phyloP scores from a whole-genome alignment of 2,888 invertebrate genomes.

The Lacanobia oleracea region DNA sequence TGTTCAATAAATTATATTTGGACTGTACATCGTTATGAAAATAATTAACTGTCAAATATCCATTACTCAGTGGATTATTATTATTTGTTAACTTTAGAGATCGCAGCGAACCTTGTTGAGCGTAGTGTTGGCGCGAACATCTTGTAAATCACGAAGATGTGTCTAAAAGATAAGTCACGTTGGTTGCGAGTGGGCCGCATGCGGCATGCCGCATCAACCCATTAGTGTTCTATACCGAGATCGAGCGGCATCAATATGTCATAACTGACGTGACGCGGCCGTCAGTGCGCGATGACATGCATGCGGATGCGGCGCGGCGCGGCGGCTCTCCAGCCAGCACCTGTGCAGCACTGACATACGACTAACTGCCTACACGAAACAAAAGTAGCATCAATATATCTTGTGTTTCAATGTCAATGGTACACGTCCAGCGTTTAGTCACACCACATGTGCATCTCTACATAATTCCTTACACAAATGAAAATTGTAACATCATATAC shows the following conservation, averaged over 20 bases:
- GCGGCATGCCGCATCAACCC: slow-evolving; percentile 48
- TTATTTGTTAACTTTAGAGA: slow-evolving; percentile 36
- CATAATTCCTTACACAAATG: slow-evolving; percentile 49
- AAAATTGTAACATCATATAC: slow-evolving; percentile 34
- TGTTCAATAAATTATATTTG: slow-evolving; percentile 13
- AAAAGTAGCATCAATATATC: slow-evolving; percentile 74
- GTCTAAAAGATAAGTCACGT: slow-evolving; percentile 49
- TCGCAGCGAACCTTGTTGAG: slow-evolving; percentile 39
- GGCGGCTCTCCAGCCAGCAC: slow-evolving; percentile 67
- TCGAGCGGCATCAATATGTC: slow-evolving; percentile 69
- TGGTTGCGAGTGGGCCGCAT: slow-evolving; percentile 48
- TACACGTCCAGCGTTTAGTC: slow-evolving; percentile 63
- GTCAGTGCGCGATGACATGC: slow-evolving; percentile 62
- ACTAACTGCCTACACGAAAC: slow-evolving; percentile 68
- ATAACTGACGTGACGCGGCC: slow-evolving; percentile 54
- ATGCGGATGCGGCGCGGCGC: slow-evolving; percentile 54
- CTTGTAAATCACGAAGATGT: slow-evolving; percentile 60
- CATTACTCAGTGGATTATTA: slow-evolving; percentile 31
- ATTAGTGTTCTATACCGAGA: slow-evolving; percentile 67
- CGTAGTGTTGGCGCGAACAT: slow-evolving; percentile 53
- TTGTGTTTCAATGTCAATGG: slow-evolving; percentile 75
- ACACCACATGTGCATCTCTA: slow-evolving; percentile 39
- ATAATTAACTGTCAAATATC: slow-evolving; percentile 32
- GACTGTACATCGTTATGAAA: slow-evolving; percentile 5
- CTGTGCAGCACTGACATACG: slow-evolving; percentile 72